Percentiles rank a stretch among this genome's conserved stretches.
Conservation (phyloP, 2,113 vertebrate genomes). For the Vulpes vulpes region DNA sequence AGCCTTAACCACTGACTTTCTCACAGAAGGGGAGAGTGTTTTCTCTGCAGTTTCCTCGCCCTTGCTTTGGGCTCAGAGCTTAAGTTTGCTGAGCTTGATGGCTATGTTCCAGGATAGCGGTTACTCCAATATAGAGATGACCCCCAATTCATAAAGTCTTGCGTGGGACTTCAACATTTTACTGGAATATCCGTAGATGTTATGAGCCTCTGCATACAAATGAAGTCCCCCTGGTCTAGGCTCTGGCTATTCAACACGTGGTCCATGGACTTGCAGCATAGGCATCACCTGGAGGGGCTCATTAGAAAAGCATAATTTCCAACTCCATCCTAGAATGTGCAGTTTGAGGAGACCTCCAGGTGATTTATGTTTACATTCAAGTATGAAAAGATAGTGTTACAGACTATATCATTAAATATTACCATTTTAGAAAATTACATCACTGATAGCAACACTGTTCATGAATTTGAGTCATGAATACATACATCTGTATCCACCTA, state of each 20-base stretch:
- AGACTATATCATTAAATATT: not conserved
- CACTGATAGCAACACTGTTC: not conserved
- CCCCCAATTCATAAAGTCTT: not conserved
- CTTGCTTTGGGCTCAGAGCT: not conserved
- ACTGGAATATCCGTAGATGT: not conserved
- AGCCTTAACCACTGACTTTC: not conserved
- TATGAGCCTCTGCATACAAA: not conserved
- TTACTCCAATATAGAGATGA: not conserved
- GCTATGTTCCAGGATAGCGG: not conserved
- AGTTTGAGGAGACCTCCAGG: not conserved
- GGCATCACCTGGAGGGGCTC: not conserved
- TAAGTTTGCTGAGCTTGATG: not conserved
- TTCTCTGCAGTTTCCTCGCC: not conserved
- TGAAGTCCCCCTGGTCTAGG: not conserved
- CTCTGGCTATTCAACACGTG: not conserved
- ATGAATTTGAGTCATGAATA: not conserved
- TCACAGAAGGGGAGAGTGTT: not conserved
- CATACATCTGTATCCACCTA: not conserved
- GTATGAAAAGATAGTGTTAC: not conserved
- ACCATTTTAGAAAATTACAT: slow-evolving; percentile 40
- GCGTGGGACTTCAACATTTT: not conserved
- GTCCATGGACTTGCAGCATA: not conserved
- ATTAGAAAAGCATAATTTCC: not conserved
- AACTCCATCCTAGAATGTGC: not conserved
- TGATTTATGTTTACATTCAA: not conserved